A percentile compares a stretch with the other conserved stretches of the same genome.
Evolutionary conservation across 2,797 vertebrate species (phyloP).

Genomic region (Florisuga fusca): DNA sequence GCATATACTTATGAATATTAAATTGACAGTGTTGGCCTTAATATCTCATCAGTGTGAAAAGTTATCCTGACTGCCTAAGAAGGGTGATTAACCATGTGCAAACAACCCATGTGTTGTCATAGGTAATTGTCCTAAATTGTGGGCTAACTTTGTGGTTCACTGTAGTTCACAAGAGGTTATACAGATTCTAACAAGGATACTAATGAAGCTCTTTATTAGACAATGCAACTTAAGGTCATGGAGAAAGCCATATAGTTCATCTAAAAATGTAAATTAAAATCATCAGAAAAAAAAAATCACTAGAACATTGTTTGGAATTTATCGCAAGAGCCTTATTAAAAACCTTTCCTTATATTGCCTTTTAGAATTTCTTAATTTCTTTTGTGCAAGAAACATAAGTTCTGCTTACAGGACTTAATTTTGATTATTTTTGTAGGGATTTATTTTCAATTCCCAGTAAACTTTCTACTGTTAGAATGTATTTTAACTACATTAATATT

Average conservation of each 20-base stretch:
- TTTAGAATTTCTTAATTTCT: neutral
- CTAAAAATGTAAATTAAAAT: neutral
- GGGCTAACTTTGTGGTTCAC: neutral
- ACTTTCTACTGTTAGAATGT: neutral
- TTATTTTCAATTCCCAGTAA: neutral
- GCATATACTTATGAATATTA: neutral
- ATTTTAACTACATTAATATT: neutral
- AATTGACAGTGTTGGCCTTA: neutral
- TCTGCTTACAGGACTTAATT: neutral
- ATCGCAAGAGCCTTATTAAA: neutral
- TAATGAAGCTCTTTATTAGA: neutral
- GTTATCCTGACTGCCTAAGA: neutral
- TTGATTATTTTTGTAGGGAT: neutral
- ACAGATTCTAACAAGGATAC: neutral
- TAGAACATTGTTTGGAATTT: neutral
- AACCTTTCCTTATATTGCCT: neutral
- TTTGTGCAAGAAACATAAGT: neutral
- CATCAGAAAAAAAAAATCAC: neutral
- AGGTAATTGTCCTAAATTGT: neutral
- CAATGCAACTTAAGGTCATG: neutral
- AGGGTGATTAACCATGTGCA: neutral
- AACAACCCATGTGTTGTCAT: neutral
- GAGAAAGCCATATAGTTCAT: neutral
- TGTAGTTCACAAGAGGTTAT: neutral
- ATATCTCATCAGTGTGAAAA: neutral